These are phyloP conservation scores for Anguilla rostrata DNA, from an alignment of 2,113 vertebrate species.

Conservation along the genomic window DNA sequence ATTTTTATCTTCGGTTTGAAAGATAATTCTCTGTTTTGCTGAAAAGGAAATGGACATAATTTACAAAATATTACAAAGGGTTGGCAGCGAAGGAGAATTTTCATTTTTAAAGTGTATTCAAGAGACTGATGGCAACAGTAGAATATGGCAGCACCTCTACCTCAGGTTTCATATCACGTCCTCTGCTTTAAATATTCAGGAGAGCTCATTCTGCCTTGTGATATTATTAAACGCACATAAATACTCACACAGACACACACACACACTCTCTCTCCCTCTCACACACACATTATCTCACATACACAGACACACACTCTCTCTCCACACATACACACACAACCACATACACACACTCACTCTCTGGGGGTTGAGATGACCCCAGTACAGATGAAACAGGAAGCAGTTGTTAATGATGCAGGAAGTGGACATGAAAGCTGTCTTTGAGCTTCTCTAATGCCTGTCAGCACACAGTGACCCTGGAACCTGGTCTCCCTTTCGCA, in stretches of 20 bases:
- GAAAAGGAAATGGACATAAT: neutral
- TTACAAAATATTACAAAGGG: neutral
- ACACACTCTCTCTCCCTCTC: neutral
- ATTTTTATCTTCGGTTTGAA: neutral
- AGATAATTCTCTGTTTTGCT: neutral
- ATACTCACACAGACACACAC: neutral
- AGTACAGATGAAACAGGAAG: neutral
- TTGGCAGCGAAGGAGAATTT: neutral
- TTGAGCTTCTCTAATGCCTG: neutral
- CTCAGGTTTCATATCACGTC: neutral
- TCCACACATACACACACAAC: neutral
- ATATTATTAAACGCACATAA: neutral
- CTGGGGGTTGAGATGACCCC: neutral
- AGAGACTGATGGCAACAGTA: neutral
- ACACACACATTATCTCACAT: neutral
- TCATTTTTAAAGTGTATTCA: neutral
- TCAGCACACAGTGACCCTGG: neutral
- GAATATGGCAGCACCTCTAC: neutral
- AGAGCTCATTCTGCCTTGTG: neutral
- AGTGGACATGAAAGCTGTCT: neutral
- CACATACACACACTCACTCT: neutral
- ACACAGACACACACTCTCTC: neutral
- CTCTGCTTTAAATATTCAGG: no score
- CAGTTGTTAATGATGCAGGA: neutral
- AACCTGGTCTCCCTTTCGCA: neutral